phyloP scores from a whole-genome alignment of 2,113 vertebrate species.

The Calypte anna region DNA sequence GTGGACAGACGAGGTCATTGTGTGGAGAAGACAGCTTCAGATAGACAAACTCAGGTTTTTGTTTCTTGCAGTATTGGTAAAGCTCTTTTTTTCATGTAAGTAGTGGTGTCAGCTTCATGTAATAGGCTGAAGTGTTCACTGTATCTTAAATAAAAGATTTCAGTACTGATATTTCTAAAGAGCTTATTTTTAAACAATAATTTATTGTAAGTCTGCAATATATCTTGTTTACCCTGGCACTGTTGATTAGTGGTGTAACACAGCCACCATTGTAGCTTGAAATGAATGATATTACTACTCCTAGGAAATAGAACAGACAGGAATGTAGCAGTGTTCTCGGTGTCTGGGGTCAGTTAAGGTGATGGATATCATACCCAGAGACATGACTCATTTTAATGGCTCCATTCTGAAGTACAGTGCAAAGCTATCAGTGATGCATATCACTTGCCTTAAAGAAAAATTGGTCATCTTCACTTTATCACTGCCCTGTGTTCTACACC shows the following conservation, averaged over 20 bases:
- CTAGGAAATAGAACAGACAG: not conserved
- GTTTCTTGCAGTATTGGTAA: not conserved
- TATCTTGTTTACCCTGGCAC: not conserved
- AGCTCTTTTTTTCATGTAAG: not conserved
- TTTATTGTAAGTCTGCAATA: not conserved
- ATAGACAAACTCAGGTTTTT: not conserved
- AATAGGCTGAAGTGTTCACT: not conserved
- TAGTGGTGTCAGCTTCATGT: not conserved
- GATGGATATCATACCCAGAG: not conserved
- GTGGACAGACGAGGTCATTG: not conserved
- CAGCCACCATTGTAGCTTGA: not conserved
- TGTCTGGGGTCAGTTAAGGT: not conserved
- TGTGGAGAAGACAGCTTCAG: not conserved
- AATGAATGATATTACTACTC: not conserved
- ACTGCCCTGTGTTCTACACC: not conserved
- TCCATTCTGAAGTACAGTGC: not conserved
- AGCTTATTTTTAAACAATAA: not conserved
- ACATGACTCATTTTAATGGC: not conserved
- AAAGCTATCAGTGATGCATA: not conserved
- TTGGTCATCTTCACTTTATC: not conserved
- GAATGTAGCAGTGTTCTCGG: accelerated
- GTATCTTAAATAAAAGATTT: not conserved
- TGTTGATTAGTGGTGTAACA: not conserved
- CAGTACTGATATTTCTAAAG: not conserved
- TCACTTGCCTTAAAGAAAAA: not conserved